Evolutionary conservation across 2,797 vertebrate genomes (phyloP).

Genomic region (Macroramphosus scolopax): DNA sequence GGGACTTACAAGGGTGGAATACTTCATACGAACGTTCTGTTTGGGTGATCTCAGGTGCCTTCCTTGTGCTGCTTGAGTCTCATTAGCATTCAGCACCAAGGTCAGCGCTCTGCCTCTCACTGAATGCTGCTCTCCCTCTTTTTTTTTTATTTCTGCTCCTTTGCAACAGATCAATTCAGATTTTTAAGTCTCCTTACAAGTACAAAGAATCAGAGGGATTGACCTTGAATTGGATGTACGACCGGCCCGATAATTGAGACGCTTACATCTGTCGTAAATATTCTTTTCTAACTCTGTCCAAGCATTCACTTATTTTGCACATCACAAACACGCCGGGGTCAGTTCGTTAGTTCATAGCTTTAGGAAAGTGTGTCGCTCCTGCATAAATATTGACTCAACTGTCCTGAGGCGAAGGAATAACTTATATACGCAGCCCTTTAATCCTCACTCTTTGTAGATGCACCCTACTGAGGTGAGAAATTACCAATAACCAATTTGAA

Average conservation of each 20-base stretch:
- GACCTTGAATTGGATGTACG: too few species aligned
- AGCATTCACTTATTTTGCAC: not conserved
- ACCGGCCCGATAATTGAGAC: too few species aligned
- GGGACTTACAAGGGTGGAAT: too few species aligned
- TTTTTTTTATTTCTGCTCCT: too few species aligned
- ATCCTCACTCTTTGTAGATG: constrained; percentile 27
- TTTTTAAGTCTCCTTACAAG: too few species aligned
- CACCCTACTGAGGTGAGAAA: constrained; percentile 28
- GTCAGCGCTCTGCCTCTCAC: constrained; percentile 37
- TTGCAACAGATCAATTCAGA: too few species aligned
- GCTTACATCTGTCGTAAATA: too few species aligned
- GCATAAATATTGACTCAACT: constrained; percentile 22
- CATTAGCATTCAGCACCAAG: constrained; percentile 57
- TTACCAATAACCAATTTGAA: constrained; percentile 21
- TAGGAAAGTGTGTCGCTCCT: not conserved
- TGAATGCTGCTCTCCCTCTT: too few species aligned
- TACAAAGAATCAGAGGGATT: too few species aligned
- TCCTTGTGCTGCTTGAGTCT: too few species aligned
- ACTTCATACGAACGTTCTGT: too few species aligned
- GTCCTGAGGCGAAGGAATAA: constrained; percentile 35
- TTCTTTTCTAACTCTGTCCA: not conserved
- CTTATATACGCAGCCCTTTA: constrained; percentile 37
- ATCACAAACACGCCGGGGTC: not conserved
- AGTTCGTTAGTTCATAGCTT: not conserved
- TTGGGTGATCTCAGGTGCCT: too few species aligned